phyloP scores from a whole-genome alignment of 2,113 vertebrate genomes.

The Hirundichthys speculiger region DNA sequence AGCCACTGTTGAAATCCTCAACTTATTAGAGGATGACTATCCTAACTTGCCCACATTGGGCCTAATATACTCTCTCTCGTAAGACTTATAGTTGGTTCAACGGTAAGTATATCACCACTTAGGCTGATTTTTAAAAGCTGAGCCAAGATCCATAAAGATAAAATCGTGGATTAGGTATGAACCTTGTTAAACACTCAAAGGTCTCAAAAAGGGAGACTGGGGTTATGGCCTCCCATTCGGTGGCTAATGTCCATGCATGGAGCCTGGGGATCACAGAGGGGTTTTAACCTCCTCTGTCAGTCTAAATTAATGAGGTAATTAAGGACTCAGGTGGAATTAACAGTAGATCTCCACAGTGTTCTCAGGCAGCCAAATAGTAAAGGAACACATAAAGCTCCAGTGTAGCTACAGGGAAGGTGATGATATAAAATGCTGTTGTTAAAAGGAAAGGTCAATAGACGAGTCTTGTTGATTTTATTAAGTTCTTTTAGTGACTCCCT shows the following conservation, averaged over 20 bases:
- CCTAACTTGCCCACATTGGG: slow-evolving; percentile 20
- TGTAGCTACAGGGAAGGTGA: slow-evolving; percentile 41
- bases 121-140: slow-evolving; percentile 25
- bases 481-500: slow-evolving; percentile 10
- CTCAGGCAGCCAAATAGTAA: slow-evolving; percentile 53
- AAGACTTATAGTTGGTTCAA: slow-evolving; percentile 12
- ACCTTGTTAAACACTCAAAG: slow-evolving; percentile 70
- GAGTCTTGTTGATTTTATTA: not conserved
- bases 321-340: slow-evolving; percentile 81
- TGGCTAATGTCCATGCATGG: slow-evolving; percentile 63
- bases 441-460: slow-evolving; percentile 45
- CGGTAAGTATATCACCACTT: slow-evolving; percentile 49
- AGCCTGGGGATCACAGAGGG: slow-evolving; percentile 73
- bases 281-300: slow-evolving; percentile 81
- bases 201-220: slow-evolving; percentile 52
- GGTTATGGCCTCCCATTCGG: slow-evolving; percentile 61
- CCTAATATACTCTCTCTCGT: slow-evolving; percentile 23
- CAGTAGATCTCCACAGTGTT: slow-evolving; percentile 73
- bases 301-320: slow-evolving; percentile 82
- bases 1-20: slow-evolving; percentile 56
- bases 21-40: slow-evolving; percentile 30
- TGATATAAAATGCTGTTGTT: slow-evolving; percentile 14
- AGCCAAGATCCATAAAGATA: slow-evolving; percentile 55
- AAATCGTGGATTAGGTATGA: slow-evolving; percentile 57
- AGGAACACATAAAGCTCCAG: slow-evolving; percentile 40